phyloP scores from a whole-genome alignment of 1,140 invertebrate genomes.

The Antheraea pernyi region DNA sequence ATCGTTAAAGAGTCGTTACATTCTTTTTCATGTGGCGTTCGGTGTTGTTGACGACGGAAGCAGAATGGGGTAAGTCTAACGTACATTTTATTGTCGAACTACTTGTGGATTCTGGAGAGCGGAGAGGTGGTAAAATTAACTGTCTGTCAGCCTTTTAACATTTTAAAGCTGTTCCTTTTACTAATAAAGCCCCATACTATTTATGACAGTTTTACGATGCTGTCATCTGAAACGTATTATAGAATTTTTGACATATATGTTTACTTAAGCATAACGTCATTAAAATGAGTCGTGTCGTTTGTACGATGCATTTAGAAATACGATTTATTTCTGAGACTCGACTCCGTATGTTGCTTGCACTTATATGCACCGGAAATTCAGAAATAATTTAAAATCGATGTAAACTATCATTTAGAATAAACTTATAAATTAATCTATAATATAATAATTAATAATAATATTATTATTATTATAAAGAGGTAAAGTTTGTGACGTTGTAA shows the following conservation, averaged over 20 bases:
- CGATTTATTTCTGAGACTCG: not conserved
- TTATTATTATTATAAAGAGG: too few relatives aligned
- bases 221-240: slow-evolving; percentile 4
- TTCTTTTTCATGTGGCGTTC: slow-evolving; percentile 66
- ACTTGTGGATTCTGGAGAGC: slow-evolving; percentile 57
- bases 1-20: slow-evolving; percentile 60
- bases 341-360: not conserved
- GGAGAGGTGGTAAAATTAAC: slow-evolving; percentile 26
- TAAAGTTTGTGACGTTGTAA: too few relatives aligned
- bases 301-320: not conserved
- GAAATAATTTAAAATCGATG: too few relatives aligned
- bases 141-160: slow-evolving; percentile 9
- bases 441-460: too few relatives aligned
- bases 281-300: not conserved
- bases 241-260: not conserved
- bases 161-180: slow-evolving; percentile 20
- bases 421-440: too few relatives aligned
- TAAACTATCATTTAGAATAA: too few relatives aligned
- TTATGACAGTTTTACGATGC: slow-evolving; percentile 28
- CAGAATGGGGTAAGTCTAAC: slow-evolving; percentile 79
- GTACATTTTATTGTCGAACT: slow-evolving; percentile 43
- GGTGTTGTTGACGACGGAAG: slow-evolving; percentile 33
- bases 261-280: not conserved
- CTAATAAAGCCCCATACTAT: slow-evolving; percentile 32
- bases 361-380: too few relatives aligned